These are phyloP conservation scores for Peromyscus aztecus DNA, from an alignment of 2,797 vertebrate species.

Conservation along the genomic window DNA sequence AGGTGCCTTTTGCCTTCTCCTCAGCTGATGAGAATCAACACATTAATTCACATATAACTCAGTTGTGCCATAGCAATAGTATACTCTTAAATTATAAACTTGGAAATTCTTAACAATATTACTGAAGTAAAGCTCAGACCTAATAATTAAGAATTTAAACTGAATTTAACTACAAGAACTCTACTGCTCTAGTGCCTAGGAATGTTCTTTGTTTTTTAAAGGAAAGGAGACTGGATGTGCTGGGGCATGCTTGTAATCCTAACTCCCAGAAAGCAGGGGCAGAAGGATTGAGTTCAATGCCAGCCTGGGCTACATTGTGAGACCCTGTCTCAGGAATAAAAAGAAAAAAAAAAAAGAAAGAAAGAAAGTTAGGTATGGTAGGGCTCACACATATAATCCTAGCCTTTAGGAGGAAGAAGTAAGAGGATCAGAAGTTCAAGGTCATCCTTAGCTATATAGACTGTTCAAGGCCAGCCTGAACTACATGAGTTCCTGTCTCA, in stretches of 20 bases:
- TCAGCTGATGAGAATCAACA: background rate
- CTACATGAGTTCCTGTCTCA: background rate
- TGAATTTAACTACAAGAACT: constrained; percentile 19
- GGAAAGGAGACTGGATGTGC: background rate
- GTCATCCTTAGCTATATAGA: background rate
- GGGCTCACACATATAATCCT: background rate
- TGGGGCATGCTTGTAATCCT: background rate
- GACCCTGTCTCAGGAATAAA: background rate
- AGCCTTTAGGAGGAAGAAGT: background rate
- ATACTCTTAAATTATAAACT: constrained; percentile 42
- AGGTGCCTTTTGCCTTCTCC: background rate
- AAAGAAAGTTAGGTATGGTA: background rate
- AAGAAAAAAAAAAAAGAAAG: background rate
- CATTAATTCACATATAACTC: background rate
- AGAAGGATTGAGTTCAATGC: background rate
- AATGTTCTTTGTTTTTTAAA: constrained; percentile 6
- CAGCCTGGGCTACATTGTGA: background rate
- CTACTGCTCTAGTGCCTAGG: background rate
- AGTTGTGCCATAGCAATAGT: background rate
- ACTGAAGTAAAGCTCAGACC: background rate
- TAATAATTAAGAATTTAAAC: constrained; percentile 20
- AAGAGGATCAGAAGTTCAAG: background rate
- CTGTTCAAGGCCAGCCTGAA: background rate
- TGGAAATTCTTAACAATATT: constrained; percentile 28
- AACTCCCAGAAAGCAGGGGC: background rate